Conservation (phyloP, 2,888 invertebrate species). For the Nudaria mundana region DNA sequence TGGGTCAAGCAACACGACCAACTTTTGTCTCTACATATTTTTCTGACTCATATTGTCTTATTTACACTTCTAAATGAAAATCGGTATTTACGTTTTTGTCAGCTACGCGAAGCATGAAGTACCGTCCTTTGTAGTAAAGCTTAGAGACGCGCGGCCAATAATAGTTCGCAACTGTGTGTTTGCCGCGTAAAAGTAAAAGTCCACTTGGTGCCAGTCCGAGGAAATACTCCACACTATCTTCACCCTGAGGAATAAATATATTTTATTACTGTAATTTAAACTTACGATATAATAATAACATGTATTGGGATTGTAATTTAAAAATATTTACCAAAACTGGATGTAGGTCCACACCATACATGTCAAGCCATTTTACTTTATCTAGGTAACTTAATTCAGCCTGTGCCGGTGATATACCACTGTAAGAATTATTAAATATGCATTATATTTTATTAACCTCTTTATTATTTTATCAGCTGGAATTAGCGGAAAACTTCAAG, state of each 20-base stretch:
- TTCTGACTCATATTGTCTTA: constrained; percentile 21
- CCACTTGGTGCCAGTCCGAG: constrained; percentile 97
- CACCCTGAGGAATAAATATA: constrained; percentile 86
- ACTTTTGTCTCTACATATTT: constrained; percentile 57
- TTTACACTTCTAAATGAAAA: constrained; percentile 30
- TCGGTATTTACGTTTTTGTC: constrained; percentile 93
- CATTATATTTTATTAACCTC: no score
- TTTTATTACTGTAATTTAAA: no score
- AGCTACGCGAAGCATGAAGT: constrained; percentile 97
- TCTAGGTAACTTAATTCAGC: constrained; percentile 97
- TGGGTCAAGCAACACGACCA: constrained; percentile 60
- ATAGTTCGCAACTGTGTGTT: constrained; percentile 98
- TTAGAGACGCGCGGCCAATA: constrained; percentile 99
- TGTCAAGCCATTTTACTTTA: constrained; percentile 99
- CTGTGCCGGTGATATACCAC: constrained; percentile 93
- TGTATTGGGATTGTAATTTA: neutral
- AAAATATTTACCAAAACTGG: constrained; percentile 90
- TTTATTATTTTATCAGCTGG: constrained; percentile 51
- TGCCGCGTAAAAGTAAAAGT: constrained; percentile 95
- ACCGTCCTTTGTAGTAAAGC: constrained; percentile 97
- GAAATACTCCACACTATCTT: constrained; percentile 98
- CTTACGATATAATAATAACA: constrained; percentile 1
- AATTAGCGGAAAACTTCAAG: constrained; percentile 54
- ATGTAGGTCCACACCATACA: constrained; percentile 98
- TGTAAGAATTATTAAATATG: constrained; percentile 62